These are phyloP conservation scores for Brachypteracias leptosomus DNA, from an alignment of 2,113 vertebrate genomes.

Conservation along the genomic window DNA sequence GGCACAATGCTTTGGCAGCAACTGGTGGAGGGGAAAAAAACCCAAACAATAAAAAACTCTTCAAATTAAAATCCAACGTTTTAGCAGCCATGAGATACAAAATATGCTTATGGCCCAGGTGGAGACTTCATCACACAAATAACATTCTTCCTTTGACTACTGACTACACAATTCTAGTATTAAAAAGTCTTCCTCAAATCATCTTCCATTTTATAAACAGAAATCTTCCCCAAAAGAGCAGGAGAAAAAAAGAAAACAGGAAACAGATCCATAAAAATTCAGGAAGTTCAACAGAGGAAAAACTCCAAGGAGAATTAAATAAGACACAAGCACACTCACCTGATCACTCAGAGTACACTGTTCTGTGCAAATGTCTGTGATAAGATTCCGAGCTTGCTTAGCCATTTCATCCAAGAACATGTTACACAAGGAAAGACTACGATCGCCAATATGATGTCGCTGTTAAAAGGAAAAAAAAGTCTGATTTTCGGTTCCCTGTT, in stretches of 20 bases:
- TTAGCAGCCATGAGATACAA: neutral
- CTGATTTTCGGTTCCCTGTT: neutral
- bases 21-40: constrained; percentile 69
- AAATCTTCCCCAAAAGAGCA: neutral
- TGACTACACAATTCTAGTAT: neutral
- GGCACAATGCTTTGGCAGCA: constrained; percentile 98
- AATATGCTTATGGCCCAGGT: neutral
- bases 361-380: constrained; percentile 98
- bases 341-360: constrained; percentile 98
- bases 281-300: neutral
- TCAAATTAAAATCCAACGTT: neutral
- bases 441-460: constrained; percentile 98
- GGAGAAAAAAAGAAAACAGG: neutral
- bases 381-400: constrained; percentile 96
- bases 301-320: neutral
- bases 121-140: neutral
- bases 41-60: neutral
- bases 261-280: neutral
- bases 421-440: constrained; percentile 96
- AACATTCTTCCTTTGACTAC: neutral
- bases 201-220: neutral
- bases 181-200: neutral
- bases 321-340: constrained; percentile 71
- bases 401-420: constrained; percentile 99
- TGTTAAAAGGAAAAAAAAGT: constrained; percentile 42